These are phyloP conservation scores for Thymallus thymallus DNA, from an alignment of 2,113 vertebrate species.

Conservation along the genomic window DNA sequence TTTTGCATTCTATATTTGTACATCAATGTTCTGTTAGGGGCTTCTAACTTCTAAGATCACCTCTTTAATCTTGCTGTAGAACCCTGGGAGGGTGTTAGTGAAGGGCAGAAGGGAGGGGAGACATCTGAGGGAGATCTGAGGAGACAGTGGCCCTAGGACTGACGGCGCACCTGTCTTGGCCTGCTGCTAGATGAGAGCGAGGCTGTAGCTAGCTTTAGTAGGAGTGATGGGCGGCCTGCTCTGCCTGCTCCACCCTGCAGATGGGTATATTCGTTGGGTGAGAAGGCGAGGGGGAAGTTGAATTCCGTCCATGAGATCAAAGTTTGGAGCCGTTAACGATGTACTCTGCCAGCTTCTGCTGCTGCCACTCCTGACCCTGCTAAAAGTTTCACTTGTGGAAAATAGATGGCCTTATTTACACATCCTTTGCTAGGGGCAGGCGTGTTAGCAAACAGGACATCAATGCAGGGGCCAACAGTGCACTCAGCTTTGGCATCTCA, in stretches of 20 bases:
- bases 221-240: neutral
- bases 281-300: slow-evolving; percentile 40
- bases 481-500: slow-evolving; percentile 13
- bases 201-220: neutral
- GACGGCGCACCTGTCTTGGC: slow-evolving; percentile 1
- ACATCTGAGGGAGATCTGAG: neutral
- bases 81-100: neutral
- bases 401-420: slow-evolving; percentile 51
- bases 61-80: no score
- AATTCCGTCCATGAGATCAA: slow-evolving; percentile 56
- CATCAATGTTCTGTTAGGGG: no score
- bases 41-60: no score
- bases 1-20: no score
- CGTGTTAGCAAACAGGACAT: slow-evolving; percentile 39
- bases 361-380: slow-evolving; percentile 41
- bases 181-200: slow-evolving; percentile 21
- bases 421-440: slow-evolving; percentile 20
- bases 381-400: slow-evolving; percentile 50
- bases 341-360: slow-evolving; percentile 27
- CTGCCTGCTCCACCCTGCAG: slow-evolving; percentile 37
- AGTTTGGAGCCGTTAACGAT: slow-evolving; percentile 39
- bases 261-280: slow-evolving; percentile 33
- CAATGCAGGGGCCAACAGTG: slow-evolving; percentile 15
- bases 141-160: neutral
- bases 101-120: neutral